A percentile compares a stretch with the other conserved stretches of the same genome.
These are phyloP conservation scores for Tringa solitaria DNA, from an alignment of 2,113 vertebrate species.

Conservation along the genomic window DNA sequence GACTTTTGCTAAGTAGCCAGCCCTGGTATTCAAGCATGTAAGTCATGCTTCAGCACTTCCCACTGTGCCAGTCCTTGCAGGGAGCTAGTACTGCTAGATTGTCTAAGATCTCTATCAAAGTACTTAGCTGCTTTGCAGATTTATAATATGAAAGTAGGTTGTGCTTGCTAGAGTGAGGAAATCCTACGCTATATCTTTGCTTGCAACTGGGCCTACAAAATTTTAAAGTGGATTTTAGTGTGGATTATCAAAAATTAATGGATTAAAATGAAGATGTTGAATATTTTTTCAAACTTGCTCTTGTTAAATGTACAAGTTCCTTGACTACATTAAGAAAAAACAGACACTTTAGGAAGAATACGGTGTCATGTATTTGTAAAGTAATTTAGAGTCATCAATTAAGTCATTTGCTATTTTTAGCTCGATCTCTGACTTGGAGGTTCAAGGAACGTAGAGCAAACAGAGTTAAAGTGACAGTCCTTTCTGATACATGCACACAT, in stretches of 20 bases:
- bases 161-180: not conserved
- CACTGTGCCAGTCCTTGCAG: not conserved
- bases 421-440: not conserved
- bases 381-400: not conserved
- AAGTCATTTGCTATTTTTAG: not conserved
- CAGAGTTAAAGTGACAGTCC: not conserved
- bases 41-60: not conserved
- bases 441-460: not conserved
- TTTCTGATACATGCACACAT: not conserved
- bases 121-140: not conserved
- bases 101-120: not conserved
- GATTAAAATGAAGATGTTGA: not conserved
- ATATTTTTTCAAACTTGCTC: not conserved
- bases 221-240: not conserved
- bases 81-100: not conserved
- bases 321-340: not conserved
- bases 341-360: not conserved
- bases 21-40: not conserved
- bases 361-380: not conserved
- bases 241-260: not conserved
- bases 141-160: not conserved
- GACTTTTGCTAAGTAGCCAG: not conserved
- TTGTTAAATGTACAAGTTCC: not conserved
- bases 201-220: not conserved
- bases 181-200: not conserved